phyloP scores from a whole-genome alignment of 1,140 invertebrate genomes.

The Adelges cooleyi region DNA sequence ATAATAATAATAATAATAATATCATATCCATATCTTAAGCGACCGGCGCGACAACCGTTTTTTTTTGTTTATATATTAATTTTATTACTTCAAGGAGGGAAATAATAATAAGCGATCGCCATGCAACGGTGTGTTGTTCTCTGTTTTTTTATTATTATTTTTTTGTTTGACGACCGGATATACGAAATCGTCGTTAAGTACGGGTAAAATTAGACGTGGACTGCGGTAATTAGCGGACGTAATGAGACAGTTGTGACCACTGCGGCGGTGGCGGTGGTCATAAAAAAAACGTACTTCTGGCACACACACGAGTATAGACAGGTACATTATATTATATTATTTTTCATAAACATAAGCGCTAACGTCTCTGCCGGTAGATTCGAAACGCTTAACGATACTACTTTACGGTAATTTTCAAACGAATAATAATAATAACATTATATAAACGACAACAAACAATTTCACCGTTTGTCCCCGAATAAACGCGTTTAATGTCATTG shows the following conservation, averaged over 20 bases:
- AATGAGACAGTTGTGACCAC: conserved; percentile 24
- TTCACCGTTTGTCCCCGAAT: too few species aligned
- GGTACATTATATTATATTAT: too few species aligned
- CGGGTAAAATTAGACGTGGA: conserved; percentile 26
- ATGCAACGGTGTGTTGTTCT: background rate
- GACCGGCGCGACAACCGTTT: background rate
- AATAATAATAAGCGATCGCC: background rate
- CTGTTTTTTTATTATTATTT: too few species aligned
- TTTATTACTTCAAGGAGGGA: background rate
- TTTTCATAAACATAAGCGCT: too few species aligned
- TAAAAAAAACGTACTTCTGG: too few species aligned
- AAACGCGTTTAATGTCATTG: too few species aligned
- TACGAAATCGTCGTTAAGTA: conserved; percentile 26
- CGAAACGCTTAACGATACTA: too few species aligned
- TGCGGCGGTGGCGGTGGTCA: background rate
- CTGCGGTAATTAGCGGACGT: conserved; percentile 18
- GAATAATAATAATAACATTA: too few species aligned
- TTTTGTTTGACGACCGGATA: conserved; percentile 23
- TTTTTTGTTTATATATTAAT: background rate
- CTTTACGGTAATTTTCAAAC: too few species aligned
- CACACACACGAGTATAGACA: too few species aligned
- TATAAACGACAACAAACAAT: too few species aligned
- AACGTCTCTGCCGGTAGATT: too few species aligned
- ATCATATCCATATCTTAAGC: background rate
- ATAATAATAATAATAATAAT: background rate